These are phyloP conservation scores for Stomorhina lunata DNA, from an alignment of 2,888 invertebrate genomes.

Conservation along the genomic window DNA sequence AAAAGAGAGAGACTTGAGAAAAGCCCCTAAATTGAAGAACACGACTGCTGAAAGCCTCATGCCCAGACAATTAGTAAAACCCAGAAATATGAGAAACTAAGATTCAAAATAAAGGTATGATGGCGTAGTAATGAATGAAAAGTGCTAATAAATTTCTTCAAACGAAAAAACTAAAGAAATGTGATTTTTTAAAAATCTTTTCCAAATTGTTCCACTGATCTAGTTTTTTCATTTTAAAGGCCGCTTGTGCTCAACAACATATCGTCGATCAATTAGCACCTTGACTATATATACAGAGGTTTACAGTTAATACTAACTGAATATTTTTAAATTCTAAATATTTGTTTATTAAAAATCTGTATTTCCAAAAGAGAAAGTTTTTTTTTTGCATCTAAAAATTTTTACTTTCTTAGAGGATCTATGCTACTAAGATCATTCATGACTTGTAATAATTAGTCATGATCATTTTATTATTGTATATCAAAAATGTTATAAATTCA, in stretches of 20 bases:
- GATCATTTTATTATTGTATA: too few species aligned
- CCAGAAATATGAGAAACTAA: neutral
- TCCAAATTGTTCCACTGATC: constrained; percentile 63
- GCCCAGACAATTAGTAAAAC: constrained; percentile 56
- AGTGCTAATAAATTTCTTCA: constrained; percentile 26
- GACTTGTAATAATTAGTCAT: neutral
- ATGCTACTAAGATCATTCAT: too few species aligned
- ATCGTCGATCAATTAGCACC: constrained; percentile 47
- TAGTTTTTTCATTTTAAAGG: constrained; percentile 40
- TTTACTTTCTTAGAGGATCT: constrained; percentile 24
- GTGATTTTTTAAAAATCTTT: constrained; percentile 8
- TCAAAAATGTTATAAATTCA: too few species aligned
- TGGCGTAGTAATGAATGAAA: neutral
- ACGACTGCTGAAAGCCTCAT: constrained; percentile 31
- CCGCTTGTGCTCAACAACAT: neutral
- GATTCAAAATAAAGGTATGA: too few species aligned
- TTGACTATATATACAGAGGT: too few species aligned
- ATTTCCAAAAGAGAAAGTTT: constrained; percentile 48
- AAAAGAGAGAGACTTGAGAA: neutral
- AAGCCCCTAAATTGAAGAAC: neutral
- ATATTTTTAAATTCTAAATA: constrained; percentile 8
- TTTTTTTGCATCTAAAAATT: neutral
- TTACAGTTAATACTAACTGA: neutral
- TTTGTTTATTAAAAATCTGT: constrained; percentile 13
- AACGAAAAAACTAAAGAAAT: constrained; percentile 19